Conservation (phyloP, 1,140 invertebrate species). For the Magallana ariakensis region DNA sequence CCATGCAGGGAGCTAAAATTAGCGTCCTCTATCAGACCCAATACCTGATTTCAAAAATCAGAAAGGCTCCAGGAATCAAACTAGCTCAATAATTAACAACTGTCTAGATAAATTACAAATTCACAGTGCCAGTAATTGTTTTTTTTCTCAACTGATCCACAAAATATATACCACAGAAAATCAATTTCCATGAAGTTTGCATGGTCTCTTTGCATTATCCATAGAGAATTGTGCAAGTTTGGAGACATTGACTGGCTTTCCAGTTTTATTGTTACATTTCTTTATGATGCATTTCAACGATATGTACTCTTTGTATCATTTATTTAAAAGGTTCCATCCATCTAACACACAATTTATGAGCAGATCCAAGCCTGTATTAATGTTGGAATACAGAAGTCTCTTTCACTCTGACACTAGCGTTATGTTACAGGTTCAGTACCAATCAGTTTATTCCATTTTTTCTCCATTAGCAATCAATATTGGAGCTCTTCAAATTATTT, state of each 20-base stretch:
- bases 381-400: background rate
- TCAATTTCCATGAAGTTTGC: background rate
- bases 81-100: no score
- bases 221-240: background rate
- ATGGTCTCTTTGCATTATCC: conserved; percentile 1
- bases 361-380: background rate
- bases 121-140: background rate
- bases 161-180: background rate
- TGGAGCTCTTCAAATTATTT: conserved; percentile 26
- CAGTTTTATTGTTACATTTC: background rate
- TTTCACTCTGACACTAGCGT: background rate
- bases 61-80: no score
- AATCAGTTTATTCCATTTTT: background rate
- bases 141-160: background rate
- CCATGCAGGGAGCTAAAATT: no score
- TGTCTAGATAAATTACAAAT: conserved; percentile 30
- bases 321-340: conserved; percentile 32
- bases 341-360: background rate
- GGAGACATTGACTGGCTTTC: no score
- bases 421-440: background rate
- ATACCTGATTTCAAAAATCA: no score
- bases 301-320: conserved; percentile 23
- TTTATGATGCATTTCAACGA: conserved; percentile 7
- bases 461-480: background rate
- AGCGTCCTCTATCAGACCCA: no score